Percentiles rank a stretch among this genome's conserved stretches.
These are phyloP conservation scores for Camelus dromedarius DNA, from an alignment of 2,113 vertebrate genomes.

Conservation along the genomic window DNA sequence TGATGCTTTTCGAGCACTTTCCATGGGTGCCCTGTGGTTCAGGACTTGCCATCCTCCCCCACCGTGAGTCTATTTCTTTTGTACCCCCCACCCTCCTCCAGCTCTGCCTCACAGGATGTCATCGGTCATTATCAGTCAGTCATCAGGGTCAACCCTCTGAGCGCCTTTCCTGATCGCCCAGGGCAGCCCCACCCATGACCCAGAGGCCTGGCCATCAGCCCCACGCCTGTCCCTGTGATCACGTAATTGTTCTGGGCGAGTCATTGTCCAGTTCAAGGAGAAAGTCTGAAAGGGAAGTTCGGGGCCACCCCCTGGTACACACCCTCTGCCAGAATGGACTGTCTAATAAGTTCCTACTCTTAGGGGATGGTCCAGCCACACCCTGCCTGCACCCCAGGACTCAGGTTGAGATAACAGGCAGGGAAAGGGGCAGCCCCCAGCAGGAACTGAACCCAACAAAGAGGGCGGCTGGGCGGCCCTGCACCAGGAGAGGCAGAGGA, in stretches of 20 bases:
- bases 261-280: constrained; percentile 21
- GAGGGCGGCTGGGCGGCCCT: neutral
- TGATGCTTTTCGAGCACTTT: neutral
- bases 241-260: neutral
- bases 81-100: neutral
- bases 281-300: neutral
- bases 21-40: neutral
- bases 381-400: neutral
- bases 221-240: neutral
- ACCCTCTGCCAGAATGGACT: neutral
- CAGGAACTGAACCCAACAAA: neutral
- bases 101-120: neutral
- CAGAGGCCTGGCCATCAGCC: neutral
- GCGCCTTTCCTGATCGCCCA: neutral
- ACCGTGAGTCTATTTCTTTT: neutral
- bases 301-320: neutral
- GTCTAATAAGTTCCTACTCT: neutral
- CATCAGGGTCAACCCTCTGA: neutral
- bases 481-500: neutral
- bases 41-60: neutral
- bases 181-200: neutral
- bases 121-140: neutral
- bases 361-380: neutral
- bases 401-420: neutral
- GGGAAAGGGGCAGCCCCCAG: neutral